phyloP scores from a whole-genome alignment of 2,797 vertebrate species.

The Scolopax bukidnonensis region DNA sequence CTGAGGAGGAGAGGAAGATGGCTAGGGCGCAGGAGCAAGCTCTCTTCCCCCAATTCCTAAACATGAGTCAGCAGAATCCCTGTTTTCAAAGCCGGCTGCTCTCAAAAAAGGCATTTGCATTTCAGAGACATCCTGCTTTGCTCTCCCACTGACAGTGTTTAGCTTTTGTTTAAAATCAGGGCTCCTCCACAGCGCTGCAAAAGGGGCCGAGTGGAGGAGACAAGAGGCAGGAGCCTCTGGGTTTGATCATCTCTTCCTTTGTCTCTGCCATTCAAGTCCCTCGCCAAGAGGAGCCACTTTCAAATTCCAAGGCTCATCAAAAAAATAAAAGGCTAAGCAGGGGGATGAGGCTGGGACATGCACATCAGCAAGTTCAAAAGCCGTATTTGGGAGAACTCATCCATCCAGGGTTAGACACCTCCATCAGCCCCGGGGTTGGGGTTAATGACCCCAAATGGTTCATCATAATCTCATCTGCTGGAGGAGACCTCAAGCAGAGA shows the following conservation, averaged over 20 bases:
- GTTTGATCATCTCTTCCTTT: conserved; percentile 14
- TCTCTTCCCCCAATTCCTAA: not conserved
- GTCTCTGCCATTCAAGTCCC: not conserved
- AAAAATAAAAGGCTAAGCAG: not conserved
- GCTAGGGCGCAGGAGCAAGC: not conserved
- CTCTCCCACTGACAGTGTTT: conserved; percentile 28
- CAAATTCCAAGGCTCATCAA: not conserved
- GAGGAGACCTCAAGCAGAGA: not conserved
- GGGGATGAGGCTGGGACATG: not conserved
- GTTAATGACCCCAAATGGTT: not conserved
- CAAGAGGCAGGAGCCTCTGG: conserved; percentile 12
- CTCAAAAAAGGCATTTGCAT: conserved; percentile 41
- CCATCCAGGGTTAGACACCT: fast-evolving
- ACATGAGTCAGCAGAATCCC: conserved; percentile 42
- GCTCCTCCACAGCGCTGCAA: not conserved
- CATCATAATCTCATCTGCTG: not conserved
- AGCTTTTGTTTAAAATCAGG: conserved; percentile 34
- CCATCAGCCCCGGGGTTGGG: fast-evolving
- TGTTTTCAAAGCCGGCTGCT: conserved; percentile 12
- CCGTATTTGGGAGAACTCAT: not conserved
- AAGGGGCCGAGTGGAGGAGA: not conserved
- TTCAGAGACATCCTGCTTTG: conserved; percentile 50
- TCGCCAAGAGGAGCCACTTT: not conserved
- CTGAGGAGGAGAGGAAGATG: not conserved
- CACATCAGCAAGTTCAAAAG: fast-evolving